Evolutionary conservation across 2,888 invertebrate species (phyloP), one percentile per base, ranked within the genome.

Genomic region (Aspidapion aeneum): DNA sequence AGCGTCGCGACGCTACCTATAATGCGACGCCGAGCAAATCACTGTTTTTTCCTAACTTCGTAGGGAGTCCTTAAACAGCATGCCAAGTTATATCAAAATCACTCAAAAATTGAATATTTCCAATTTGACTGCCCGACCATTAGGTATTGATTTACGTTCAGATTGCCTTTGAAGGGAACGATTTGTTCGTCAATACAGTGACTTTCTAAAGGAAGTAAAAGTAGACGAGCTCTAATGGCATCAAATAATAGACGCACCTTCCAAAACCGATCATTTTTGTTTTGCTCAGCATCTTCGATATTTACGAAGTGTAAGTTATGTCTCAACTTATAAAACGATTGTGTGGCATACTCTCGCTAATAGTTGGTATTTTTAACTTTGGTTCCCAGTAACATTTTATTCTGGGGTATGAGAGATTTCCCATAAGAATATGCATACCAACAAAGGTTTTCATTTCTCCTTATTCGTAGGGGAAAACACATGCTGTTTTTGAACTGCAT

Each of bases 141-240:
- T n/a, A n/a, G n/a, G n/a, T 68, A 71, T 49, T 70, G 68, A 57
- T 70, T 69, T 16, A 69, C 55, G 48, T 66, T 64, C 5, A 68
- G 17, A n/a, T 62, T 51, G n/a, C 67, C 69, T 57, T 65, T 66
- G 63, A 70, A 71, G 18, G 70, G 66, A n/a, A 71, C 62, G 61
- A 71, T 69, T 63, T 71, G 68, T 55, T 71, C 68, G 50, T 66
- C 66, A 17, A 66, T 62, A 57, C 66, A 63, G n/a, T 63, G 51
- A 5, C 60, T 63, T 50, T 63, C 63, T 52, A 60, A 20, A 18
- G 55, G 51, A 18, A 63, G 57, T 18, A 51, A 18, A 49, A 50
- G 18, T 22, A 60, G 60, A 18, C 56, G 12, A 9, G 55, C 21
- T 60, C 63, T 63, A 16, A 63, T 60, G 16, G 60, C 18, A 20